Conservation (phyloP, 2,888 invertebrate species). For the Petrolisthes cinctipes region DNA sequence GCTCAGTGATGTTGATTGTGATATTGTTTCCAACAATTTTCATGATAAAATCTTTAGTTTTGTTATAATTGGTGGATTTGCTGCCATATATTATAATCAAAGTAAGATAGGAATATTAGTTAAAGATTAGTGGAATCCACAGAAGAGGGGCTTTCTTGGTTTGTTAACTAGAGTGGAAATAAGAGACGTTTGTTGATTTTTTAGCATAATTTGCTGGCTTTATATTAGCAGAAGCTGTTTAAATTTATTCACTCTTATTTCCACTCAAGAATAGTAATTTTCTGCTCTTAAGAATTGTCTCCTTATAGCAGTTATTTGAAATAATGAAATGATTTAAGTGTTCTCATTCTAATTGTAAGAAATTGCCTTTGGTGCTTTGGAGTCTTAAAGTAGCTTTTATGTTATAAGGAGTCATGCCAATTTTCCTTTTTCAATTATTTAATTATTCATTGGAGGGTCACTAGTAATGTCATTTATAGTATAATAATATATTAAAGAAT, state of each 20-base stretch:
- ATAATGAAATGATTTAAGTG: neutral
- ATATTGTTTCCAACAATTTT: too few species aligned
- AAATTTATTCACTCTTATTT: neutral
- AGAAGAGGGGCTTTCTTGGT: conserved; percentile 35
- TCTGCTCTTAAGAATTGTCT: conserved; percentile 28
- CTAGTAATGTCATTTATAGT: conserved; percentile 25
- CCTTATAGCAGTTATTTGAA: conserved; percentile 36
- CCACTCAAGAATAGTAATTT: neutral
- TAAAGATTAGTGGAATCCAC: conserved; percentile 15
- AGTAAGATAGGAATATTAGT: neutral
- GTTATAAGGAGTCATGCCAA: conserved; percentile 44
- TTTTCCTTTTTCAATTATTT: conserved; percentile 36
- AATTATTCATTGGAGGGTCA: conserved; percentile 36
- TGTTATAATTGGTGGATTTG: too few species aligned
- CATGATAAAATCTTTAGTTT: too few species aligned
- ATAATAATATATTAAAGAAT: neutral
- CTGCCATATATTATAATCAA: too few species aligned
- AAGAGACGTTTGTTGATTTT: conserved; percentile 6
- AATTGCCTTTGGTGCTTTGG: neutral
- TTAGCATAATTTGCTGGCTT: neutral
- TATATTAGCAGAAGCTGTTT: neutral
- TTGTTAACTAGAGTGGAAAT: conserved; percentile 21
- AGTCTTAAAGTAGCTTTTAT: neutral
- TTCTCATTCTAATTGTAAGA: neutral
- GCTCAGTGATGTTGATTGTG: too few species aligned